Evolutionary conservation across 2,888 invertebrate genomes (phyloP).

Genomic region (Ectobius pallidus): DNA sequence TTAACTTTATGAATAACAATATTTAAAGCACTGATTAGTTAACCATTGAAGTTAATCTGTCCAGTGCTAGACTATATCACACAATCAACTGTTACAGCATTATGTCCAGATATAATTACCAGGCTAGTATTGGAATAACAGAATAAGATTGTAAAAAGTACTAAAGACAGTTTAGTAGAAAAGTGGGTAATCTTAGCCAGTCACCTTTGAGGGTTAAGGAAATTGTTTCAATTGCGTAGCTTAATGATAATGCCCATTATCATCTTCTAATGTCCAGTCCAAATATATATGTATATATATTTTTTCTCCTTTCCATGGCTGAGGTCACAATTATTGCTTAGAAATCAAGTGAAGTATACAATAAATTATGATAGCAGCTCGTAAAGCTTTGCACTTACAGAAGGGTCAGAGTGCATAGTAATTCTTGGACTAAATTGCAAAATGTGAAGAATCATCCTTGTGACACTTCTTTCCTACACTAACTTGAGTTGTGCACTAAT

Average conservation of each 20-base stretch:
- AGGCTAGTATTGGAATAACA: background rate
- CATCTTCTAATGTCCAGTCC: background rate
- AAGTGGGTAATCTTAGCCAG: background rate
- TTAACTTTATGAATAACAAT: too few relatives aligned
- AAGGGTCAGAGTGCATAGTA: background rate
- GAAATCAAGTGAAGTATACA: background rate
- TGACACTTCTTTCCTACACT: background rate
- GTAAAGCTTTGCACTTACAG: background rate
- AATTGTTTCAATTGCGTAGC: background rate
- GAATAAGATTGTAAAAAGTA: background rate
- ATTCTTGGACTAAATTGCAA: background rate
- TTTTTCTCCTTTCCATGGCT: background rate
- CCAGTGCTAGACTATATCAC: background rate
- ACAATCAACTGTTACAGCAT: background rate
- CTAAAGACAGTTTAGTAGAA: background rate
- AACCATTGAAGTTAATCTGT: background rate
- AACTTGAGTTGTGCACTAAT: background rate
- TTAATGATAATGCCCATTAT: background rate
- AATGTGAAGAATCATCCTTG: background rate
- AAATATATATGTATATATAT: too few relatives aligned
- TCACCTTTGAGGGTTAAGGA: background rate
- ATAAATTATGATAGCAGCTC: background rate
- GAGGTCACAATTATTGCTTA: background rate
- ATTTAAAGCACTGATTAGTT: background rate
- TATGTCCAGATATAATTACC: background rate